Conservation (phyloP, 2,113 vertebrate genomes). For the Mus spicilegus region DNA sequence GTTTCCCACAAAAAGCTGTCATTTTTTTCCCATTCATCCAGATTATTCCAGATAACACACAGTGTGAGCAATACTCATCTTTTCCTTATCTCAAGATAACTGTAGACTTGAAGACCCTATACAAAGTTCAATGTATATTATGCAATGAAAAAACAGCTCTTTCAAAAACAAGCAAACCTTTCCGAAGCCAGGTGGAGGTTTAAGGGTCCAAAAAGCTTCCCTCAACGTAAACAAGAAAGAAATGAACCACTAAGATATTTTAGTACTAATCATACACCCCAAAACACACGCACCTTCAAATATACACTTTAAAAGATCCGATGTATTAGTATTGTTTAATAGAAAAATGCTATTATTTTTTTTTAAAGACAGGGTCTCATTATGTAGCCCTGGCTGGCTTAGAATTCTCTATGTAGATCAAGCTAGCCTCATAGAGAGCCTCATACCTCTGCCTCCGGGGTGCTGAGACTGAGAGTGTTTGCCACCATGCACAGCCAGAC, state of each 20-base stretch:
- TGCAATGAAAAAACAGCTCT: neutral
- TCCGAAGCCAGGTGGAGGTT: neutral
- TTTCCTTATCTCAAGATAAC: neutral
- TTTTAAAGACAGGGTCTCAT: neutral
- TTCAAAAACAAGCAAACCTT: neutral
- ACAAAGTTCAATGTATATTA: neutral
- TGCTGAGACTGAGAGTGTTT: neutral
- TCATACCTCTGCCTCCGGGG: neutral
- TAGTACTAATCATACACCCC: neutral
- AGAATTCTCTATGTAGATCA: neutral
- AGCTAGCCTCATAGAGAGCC: neutral
- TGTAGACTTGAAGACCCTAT: neutral
- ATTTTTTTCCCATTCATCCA: neutral
- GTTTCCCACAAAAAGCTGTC: conserved; percentile 15
- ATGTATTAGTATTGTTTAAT: neutral
- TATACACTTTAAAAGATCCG: neutral
- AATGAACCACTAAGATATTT: neutral
- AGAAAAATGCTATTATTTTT: neutral
- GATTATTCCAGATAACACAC: neutral
- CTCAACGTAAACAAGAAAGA: conserved; percentile 20
- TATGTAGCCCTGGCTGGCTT: neutral
- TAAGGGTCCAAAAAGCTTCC: neutral
- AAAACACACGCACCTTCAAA: neutral
- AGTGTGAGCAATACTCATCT: neutral
- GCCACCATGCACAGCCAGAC: neutral